Base-by-base conservation (phyloP, 2,113 vertebrate species). In the western clawed frog (Xenopus tropicalis) region DNA sequence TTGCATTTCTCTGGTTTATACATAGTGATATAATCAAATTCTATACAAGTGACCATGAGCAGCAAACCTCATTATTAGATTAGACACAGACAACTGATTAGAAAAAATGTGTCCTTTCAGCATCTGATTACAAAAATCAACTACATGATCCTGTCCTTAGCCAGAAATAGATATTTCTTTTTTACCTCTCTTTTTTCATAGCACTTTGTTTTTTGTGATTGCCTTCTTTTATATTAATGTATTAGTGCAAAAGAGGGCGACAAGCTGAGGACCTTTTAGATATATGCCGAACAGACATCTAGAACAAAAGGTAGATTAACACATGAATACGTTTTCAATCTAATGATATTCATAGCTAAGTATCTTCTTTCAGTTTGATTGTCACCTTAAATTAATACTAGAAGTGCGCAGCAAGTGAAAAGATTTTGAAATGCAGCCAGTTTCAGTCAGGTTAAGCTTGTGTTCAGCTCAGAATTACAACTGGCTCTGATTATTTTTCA, bases 11-110 rank as follows among this genome's bases (percentile, higher is more conserved):
- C 16, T 48, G 13, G 16, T 10, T 48, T 48, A 17, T 48, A 48
- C 16, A n/a, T 20, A n/a, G 17, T n/a, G 52, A 20, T 54, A 19
- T 72, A 14, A 65, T 37, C 56, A 11, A 2, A 63, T 29, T 65
- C 37, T 65, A 43, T 65, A 22, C 23, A 46, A 46, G 22, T 74
- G 54, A 74, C 59, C 11, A 67, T 29, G 54, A 68, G 51, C 42
- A 46, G 72, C 64, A 74, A 61, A 74, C 56, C 51, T 67, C n/a
- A n/a, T 14, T 74, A 74, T 74, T 74, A 68, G 54, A 67, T 74
- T 74, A 74, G 24, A 12, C 43, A 51, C 23, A 14, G 56, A 74
- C 57, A 67, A 67, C 24, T 74, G 56, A 74, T 57, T 74, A 61
- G 56, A 51, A 56, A 64, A 20, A 57, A 72, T 54, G 42, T 61